phyloP scores from a whole-genome alignment of 2,113 vertebrate species.

The Lycaon pictus region DNA sequence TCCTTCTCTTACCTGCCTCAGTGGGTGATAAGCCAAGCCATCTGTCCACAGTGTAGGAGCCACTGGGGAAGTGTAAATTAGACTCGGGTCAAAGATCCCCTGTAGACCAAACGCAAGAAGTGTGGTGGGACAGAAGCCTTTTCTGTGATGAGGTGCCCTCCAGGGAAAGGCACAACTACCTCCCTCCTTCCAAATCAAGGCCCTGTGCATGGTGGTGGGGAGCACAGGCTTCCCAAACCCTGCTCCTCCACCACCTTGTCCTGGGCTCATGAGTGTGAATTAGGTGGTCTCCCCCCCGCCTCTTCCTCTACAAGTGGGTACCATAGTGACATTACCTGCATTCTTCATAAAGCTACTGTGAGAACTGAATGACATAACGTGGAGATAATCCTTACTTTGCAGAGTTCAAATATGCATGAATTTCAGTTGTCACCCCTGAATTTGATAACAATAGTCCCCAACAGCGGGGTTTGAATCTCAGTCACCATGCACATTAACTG shows the following conservation, averaged over 20 bases:
- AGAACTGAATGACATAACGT: background rate
- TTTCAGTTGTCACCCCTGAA: background rate
- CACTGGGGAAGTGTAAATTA: background rate
- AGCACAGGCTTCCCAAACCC: background rate
- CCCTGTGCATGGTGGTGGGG: background rate
- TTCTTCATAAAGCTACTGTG: background rate
- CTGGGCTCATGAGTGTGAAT: background rate
- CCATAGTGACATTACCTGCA: background rate
- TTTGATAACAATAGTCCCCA: background rate
- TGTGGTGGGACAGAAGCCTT: background rate
- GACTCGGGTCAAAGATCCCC: background rate
- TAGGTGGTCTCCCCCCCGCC: background rate
- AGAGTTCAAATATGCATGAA: background rate
- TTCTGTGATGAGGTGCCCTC: background rate
- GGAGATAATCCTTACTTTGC: background rate
- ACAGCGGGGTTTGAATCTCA: background rate
- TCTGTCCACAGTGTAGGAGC: background rate
- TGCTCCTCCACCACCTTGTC: background rate
- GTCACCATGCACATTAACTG: background rate
- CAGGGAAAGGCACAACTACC: background rate
- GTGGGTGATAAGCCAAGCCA: background rate
- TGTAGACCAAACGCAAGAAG: background rate
- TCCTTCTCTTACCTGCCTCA: background rate
- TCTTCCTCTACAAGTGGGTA: background rate
- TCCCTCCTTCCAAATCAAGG: background rate